Base-by-base conservation (phyloP, 2,888 invertebrate species). In the Thyatira batis region DNA sequence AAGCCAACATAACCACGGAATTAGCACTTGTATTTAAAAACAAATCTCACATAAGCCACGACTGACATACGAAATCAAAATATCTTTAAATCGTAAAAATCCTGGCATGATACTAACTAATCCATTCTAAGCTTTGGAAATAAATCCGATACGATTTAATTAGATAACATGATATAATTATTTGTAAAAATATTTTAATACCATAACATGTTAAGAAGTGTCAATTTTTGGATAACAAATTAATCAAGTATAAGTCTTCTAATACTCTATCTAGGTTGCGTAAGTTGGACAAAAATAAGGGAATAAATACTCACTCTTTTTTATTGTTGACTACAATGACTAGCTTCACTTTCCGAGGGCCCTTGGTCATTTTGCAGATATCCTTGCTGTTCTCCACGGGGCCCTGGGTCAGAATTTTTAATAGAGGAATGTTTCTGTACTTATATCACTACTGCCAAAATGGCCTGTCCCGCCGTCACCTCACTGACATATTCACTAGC, bases 291-390 rank as follows among this genome's bases (percentile, higher is more conserved):
- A 54, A 45, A 54, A 52, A 48, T 17, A 39, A 49, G 52, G 50
- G 45, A 45, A 33, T 3, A 25, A 58, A 63, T 91, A 92, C 92
- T 92, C 66, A 92, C 92, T 92, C 92, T 85, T 92, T 92, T 82
- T 92, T 92, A 87, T 92, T 92, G 89, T 92, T 92, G 85, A 92
- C 92, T 84, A 92, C 92, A 89, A 92, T 92, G 90, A 92, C 92
- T 87, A 92, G 91, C 69, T 92, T 92, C 76, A 92, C 92, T 84
- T 92, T 92, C 85, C 92, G 86, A 86, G 92, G 92, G 89, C 92
- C 92, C 92, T 92, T 92, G 78, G 92, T 92, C 92, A 92, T 92
- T 86, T 89, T 92, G 92, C 90, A 91, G 77, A 82, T 75, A 76
- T 89, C 89, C 80, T 88, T 88, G 81, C 84, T 82, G 58, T 71